A percentile compares a stretch with the other conserved stretches of the same genome.
Conservation (phyloP, 2,113 vertebrate genomes). For the Leucoraja erinaceus region DNA sequence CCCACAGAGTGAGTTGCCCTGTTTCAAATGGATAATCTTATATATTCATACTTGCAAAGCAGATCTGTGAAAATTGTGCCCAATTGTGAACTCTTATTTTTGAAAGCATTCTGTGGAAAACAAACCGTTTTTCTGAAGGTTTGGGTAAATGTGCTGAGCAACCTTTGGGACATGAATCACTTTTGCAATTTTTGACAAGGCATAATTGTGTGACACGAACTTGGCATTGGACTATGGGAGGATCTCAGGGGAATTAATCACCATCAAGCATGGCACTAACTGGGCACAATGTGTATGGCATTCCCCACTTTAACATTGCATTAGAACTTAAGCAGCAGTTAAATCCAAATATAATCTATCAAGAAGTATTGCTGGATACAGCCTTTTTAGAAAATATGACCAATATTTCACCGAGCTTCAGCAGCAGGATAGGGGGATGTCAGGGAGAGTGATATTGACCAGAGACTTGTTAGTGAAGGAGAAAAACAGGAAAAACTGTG, state of each 20-base stretch:
- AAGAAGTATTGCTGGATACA: background rate
- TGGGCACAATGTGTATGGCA: background rate
- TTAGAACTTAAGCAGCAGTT: background rate
- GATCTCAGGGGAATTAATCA: background rate
- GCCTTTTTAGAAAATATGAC: background rate
- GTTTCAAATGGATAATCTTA: background rate
- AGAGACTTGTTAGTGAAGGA: no score
- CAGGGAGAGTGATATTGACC: no score
- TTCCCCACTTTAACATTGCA: background rate
- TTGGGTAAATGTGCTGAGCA: background rate
- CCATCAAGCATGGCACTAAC: background rate
- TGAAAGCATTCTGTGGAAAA: background rate
- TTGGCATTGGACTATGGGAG: background rate
- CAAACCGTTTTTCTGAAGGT: background rate
- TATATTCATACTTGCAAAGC: background rate
- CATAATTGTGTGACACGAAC: background rate
- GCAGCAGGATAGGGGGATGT: no score
- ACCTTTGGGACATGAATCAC: background rate
- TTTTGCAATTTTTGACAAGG: background rate
- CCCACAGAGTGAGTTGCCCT: background rate
- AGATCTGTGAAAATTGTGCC: background rate
- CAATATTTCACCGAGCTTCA: background rate
- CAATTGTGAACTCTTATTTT: background rate
- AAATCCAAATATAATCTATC: background rate
- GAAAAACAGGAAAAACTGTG: no score